phyloP scores from a whole-genome alignment of 1,140 invertebrate genomes.

The Carposina sasakii region DNA sequence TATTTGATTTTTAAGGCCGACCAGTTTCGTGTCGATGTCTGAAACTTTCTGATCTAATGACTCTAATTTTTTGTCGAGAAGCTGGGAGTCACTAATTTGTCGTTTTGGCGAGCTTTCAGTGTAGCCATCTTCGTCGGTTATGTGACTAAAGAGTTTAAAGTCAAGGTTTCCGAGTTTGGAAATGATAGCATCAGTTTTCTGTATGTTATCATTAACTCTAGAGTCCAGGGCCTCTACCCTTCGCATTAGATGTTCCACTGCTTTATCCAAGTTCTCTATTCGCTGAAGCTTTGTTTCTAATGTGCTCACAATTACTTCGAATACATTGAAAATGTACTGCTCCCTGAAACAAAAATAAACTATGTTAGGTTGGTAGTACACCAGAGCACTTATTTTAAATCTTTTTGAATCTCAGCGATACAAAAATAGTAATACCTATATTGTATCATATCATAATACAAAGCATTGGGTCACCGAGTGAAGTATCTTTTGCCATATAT shows the following conservation, averaged over 20 bases:
- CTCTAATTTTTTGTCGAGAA: constrained; percentile 77
- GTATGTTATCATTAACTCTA: constrained; percentile 85
- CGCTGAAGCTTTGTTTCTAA: constrained; percentile 89
- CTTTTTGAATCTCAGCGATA: too few species aligned
- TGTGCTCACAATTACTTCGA: constrained; percentile 90
- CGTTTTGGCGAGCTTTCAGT: constrained; percentile 42
- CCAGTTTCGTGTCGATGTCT: constrained; percentile 85
- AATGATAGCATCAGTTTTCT: constrained; percentile 87
- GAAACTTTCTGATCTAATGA: constrained; percentile 86
- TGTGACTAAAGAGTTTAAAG: constrained; percentile 78
- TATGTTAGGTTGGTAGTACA: background rate
- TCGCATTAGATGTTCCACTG: constrained; percentile 87
- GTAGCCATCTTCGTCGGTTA: constrained; percentile 42
- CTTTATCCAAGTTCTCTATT: constrained; percentile 89
- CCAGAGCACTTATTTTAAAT: too few species aligned
- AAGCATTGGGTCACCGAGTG: too few species aligned
- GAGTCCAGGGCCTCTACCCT: constrained; percentile 86
- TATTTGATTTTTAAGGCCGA: constrained; percentile 84
- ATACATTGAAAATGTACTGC: constrained; percentile 89
- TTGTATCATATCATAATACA: too few species aligned
- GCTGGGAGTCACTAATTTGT: constrained; percentile 51
- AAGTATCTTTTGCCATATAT: too few species aligned
- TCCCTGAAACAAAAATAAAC: constrained; percentile 80
- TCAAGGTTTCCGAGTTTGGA: constrained; percentile 82
- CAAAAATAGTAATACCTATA: too few species aligned